These are phyloP conservation scores for Urophycis tenuis DNA, from an alignment of 2,797 vertebrate genomes.

Conservation along the genomic window DNA sequence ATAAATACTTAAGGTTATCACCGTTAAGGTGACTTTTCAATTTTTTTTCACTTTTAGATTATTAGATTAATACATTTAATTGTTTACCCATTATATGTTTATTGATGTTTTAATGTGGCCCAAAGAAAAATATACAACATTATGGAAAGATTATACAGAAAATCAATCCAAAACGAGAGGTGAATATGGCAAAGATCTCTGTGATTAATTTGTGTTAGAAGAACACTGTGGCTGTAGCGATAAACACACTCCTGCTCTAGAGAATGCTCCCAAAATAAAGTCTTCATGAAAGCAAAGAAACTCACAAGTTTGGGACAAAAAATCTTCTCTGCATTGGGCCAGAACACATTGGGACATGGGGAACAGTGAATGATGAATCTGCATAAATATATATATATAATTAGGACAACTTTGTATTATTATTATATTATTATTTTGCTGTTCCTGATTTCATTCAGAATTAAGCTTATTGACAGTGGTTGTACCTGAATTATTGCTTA, in stretches of 20 bases:
- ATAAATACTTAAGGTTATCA: too few relatives aligned
- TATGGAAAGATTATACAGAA: slow-evolving; percentile 62
- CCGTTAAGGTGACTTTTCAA: too few relatives aligned
- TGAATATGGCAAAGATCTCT: slow-evolving; percentile 65
- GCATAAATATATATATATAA: too few relatives aligned
- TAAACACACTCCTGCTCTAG: slow-evolving; percentile 48
- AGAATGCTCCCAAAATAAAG: slow-evolving; percentile 46
- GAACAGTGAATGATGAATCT: slow-evolving; percentile 63
- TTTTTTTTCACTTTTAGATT: too few relatives aligned
- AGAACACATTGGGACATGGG: slow-evolving; percentile 53
- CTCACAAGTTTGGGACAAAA: slow-evolving; percentile 49
- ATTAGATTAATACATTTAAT: too few relatives aligned
- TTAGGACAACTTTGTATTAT: too few relatives aligned
- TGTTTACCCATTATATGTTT: slow-evolving; percentile 61
- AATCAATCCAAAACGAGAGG: slow-evolving; percentile 63
- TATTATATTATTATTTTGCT: too few relatives aligned
- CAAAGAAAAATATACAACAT: slow-evolving; percentile 61
- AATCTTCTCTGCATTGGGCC: slow-evolving; percentile 51
- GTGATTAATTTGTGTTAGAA: slow-evolving; percentile 38
- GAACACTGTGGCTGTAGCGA: slow-evolving; percentile 41
- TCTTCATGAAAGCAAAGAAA: slow-evolving; percentile 59
- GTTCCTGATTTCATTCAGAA: too few relatives aligned
- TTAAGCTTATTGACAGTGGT: background rate
- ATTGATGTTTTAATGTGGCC: slow-evolving; percentile 60
- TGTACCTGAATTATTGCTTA: slow-evolving; percentile 62